Evolutionary conservation across 2,113 vertebrate genomes (phyloP), one percentile per base, ranked within the genome.

Genomic region (Erinaceus europaeus): DNA sequence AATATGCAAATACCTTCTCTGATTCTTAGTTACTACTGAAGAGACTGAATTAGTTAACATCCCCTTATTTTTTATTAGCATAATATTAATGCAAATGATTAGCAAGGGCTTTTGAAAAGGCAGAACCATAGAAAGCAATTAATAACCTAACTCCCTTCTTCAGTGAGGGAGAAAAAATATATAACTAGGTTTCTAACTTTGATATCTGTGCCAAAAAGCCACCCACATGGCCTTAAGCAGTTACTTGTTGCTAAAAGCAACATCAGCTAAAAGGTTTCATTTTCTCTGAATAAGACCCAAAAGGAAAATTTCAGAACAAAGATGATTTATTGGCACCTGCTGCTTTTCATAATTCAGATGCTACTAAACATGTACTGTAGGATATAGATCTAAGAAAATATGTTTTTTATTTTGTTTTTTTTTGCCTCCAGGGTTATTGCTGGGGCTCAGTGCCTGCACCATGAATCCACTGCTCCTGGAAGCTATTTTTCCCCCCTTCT

Each of bases 31-130:
- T 91, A 89, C 71, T 87, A 75, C 89, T 68, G 85, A 81, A 89
- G 87, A 90, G 85, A 75, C 88, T 80, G 85, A 94, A 93, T 94
- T 95, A 87, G 89, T 94, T 93, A 94, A 85, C 94, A 92, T 94
- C 75, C 59, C 44, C 71, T 93, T 88, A 92, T 84, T 94, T n/a
- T 94, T 94, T 94, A 95, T 95, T 95, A 95, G 85, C 95, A 94
- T 95, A 94, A 94, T 94, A 94, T 94, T 94, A 93, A 94, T 93
- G 91, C 92, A 94, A 52, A 94, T 94, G 53, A 87, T 94, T 67
- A 89, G 91, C 68, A 93, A 80, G 88, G 32, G 48, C 67, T 87
- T 82, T 93, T 87, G 0, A 68, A 86, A 84, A 84, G 76, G 50
- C 62, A 81, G 82, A 93, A 40, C 53, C 81, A 34, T 57, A 34